Evolutionary conservation across 2,113 vertebrate species (phyloP).

Genomic region (Gallinago paraguaiae): DNA sequence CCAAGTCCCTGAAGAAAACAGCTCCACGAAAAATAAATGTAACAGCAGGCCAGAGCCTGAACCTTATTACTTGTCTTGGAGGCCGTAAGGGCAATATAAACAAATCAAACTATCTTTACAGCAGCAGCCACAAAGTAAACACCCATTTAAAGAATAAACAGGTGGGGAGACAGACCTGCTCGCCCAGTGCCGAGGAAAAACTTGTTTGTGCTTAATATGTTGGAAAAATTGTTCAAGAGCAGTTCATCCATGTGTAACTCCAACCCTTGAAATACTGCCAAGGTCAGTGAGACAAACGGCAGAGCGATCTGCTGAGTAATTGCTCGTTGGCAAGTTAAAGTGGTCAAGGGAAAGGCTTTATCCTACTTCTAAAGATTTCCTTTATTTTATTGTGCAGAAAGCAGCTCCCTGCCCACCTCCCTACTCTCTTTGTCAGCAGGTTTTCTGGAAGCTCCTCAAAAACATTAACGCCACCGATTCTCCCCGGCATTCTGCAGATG

Average conservation of each 20-base stretch:
- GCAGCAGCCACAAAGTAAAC: conserved; percentile 17
- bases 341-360: conserved; percentile 34
- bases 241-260: conserved; percentile 13
- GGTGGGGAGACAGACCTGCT: conserved; percentile 34
- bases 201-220: conserved; percentile 43
- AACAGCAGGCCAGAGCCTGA: not conserved
- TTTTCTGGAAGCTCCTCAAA: conserved; percentile 28
- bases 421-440: conserved; percentile 6
- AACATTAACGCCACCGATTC: not conserved
- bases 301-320: conserved; percentile 44
- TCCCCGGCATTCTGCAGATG: not conserved
- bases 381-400: conserved; percentile 35
- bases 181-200: conserved; percentile 9
- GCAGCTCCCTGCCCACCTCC: not conserved
- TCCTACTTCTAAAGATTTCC: conserved; percentile 43
- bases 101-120: conserved; percentile 40
- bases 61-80: not conserved
- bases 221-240: conserved; percentile 53
- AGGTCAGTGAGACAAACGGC: conserved; percentile 15
- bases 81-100: conserved; percentile 26
- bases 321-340: conserved; percentile 42
- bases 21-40: conserved; percentile 1
- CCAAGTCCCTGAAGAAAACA: not conserved
- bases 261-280: conserved; percentile 19
- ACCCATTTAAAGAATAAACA: conserved; percentile 37